A percentile compares a stretch with the other conserved stretches of the same genome.
Evolutionary conservation across 2,888 invertebrate species (phyloP).

Genomic region (Leptogaster cylindrica): DNA sequence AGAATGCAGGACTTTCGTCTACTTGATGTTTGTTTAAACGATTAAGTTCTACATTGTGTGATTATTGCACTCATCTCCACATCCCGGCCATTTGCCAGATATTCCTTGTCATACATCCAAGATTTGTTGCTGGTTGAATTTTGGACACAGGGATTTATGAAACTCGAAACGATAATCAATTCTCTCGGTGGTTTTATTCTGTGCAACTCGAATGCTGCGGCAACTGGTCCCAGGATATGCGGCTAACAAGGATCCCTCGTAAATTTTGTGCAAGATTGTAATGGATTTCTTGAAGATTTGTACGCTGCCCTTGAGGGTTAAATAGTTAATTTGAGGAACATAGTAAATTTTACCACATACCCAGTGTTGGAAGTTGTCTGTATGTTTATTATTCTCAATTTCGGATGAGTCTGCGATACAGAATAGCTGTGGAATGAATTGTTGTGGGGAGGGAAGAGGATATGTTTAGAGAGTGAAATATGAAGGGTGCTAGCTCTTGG

Average conservation of each 20-base stretch:
- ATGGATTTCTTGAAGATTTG: conserved; percentile 41
- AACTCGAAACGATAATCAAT: conserved; percentile 34
- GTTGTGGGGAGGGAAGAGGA: not conserved
- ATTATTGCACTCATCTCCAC: conserved; percentile 14
- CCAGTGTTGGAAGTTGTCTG: not conserved
- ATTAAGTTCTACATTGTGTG: conserved; percentile 21
- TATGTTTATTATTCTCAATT: conserved; percentile 30
- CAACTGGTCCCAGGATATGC: not conserved
- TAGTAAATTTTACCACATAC: conserved; percentile 26
- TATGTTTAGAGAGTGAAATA: conserved; percentile 11
- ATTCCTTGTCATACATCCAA: conserved; percentile 35
- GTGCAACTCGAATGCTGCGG: not conserved
- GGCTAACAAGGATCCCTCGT: conserved; percentile 33
- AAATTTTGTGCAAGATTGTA: conserved; percentile 30
- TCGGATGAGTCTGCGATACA: conserved; percentile 14
- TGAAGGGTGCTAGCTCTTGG: not conserved
- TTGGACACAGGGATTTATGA: conserved; percentile 40
- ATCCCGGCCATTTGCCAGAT: conserved; percentile 30
- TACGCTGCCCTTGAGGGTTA: conserved; percentile 13
- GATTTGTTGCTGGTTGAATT: conserved; percentile 34
- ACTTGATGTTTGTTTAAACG: conserved; percentile 18
- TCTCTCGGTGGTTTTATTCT: conserved; percentile 27
- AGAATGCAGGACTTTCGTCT: conserved; percentile 8
- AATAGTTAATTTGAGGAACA: conserved; percentile 36
- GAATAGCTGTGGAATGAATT: not conserved